These are phyloP conservation scores for Gonioctena quinquepunctata DNA, from an alignment of 1,140 invertebrate species.

Conservation along the genomic window DNA sequence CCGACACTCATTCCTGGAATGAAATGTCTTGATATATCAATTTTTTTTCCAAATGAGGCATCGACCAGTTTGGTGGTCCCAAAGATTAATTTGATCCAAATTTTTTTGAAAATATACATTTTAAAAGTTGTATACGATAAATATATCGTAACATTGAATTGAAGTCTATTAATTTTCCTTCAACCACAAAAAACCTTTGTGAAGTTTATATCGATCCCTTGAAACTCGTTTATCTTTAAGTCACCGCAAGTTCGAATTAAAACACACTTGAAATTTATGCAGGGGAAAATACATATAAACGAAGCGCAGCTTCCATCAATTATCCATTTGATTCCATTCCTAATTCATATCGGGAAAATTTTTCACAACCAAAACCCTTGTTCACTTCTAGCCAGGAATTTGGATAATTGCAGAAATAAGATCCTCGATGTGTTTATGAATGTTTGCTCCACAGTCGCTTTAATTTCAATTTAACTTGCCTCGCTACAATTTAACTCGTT, in stretches of 20 bases:
- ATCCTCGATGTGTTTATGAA: slow-evolving; percentile 22
- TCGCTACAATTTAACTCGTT: slow-evolving; percentile 37
- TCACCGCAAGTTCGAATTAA: background rate
- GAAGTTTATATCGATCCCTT: too few species aligned
- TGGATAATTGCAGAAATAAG: slow-evolving; percentile 10
- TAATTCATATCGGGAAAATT: slow-evolving; percentile 5
- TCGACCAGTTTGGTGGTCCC: too few species aligned
- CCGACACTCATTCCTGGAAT: too few species aligned
- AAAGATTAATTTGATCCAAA: too few species aligned
- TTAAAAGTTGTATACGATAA: too few species aligned
- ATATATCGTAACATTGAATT: too few species aligned
- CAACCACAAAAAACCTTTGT: too few species aligned
- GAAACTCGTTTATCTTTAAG: too few species aligned
- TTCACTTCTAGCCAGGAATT: slow-evolving; percentile 9
- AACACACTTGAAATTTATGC: slow-evolving; percentile 5
- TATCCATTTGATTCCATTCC: slow-evolving; percentile 11
- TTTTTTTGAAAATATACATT: too few species aligned
- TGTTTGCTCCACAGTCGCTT: slow-evolving; percentile 31
- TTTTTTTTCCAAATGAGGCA: too few species aligned
- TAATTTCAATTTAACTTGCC: slow-evolving; percentile 40
- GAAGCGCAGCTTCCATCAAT: slow-evolving; percentile 6
- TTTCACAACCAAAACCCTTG: background rate
- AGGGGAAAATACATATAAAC: background rate
- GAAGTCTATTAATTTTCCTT: too few species aligned
- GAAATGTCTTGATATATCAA: too few species aligned